phyloP scores from a whole-genome alignment of 2,888 invertebrate genomes.

The Marronus borbonicus region DNA sequence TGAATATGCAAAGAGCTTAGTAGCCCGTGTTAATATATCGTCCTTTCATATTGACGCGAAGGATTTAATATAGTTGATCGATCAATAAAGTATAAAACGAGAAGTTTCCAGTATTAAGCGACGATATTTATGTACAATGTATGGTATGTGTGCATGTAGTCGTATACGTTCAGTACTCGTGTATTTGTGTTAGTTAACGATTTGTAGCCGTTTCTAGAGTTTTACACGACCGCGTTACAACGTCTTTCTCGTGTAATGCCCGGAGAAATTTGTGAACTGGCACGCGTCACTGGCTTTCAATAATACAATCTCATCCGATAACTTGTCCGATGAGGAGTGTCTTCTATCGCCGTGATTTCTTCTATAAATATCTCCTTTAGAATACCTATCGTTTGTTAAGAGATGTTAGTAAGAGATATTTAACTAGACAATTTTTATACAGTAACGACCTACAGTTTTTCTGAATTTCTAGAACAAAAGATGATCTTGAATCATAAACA shows the following conservation, averaged over 20 bases:
- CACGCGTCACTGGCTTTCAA: slow-evolving; percentile 30
- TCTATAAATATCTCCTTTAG: not conserved
- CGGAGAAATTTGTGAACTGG: slow-evolving; percentile 34
- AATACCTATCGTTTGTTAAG: not conserved
- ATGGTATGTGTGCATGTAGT: not conserved
- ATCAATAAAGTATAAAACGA: slow-evolving; percentile 16
- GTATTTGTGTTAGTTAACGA: slow-evolving; percentile 15
- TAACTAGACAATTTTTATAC: too few species aligned
- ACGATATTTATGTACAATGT: not conserved
- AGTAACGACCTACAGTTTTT: too few species aligned
- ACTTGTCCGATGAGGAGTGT: not conserved
- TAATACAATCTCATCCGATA: slow-evolving; percentile 29
- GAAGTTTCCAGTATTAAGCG: slow-evolving; percentile 16
- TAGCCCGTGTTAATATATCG: slow-evolving; percentile 35
- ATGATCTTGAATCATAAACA: too few species aligned
- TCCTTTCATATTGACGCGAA: slow-evolving; percentile 27
- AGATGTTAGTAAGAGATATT: too few species aligned
- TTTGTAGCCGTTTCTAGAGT: slow-evolving; percentile 23
- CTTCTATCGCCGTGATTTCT: not conserved
- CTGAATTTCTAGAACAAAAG: too few species aligned
- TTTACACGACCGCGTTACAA: slow-evolving; percentile 25
- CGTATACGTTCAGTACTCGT: not conserved
- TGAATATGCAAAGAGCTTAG: slow-evolving; percentile 38
- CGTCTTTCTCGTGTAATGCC: slow-evolving; percentile 20
- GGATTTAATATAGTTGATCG: slow-evolving; percentile 16